phyloP scores from a whole-genome alignment of 2,888 invertebrate species.

The Cosmopolites sordidus region DNA sequence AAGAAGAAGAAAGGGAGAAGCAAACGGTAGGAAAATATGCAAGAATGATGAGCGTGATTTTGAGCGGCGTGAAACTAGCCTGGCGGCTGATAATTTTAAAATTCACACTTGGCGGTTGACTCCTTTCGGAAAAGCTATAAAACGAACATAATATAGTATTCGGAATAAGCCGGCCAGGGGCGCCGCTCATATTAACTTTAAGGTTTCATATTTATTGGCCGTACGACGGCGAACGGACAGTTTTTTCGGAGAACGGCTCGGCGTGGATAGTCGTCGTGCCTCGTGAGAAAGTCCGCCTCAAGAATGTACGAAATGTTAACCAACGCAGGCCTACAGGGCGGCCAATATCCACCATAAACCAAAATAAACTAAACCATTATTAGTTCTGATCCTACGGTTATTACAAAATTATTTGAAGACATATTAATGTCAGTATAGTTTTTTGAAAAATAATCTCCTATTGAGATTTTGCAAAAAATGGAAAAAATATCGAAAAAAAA shows the following conservation, averaged over 20 bases:
- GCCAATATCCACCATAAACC: too few species aligned
- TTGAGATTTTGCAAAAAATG: too few species aligned
- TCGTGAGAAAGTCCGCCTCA: conserved; percentile 25
- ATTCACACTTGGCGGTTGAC: conserved; percentile 16
- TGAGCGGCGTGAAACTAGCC: too few species aligned
- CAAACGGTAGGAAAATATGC: too few species aligned
- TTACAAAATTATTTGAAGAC: too few species aligned
- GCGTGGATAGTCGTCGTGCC: conserved; percentile 17
- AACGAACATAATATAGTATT: conserved; percentile 19
- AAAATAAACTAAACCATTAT: too few species aligned
- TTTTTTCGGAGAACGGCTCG: conserved; percentile 25
- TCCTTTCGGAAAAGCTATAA: conserved; percentile 22
- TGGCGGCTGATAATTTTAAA: conserved; percentile 7
- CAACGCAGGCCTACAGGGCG: background rate
- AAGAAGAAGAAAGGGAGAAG: too few species aligned
- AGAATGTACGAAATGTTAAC: conserved; percentile 28
- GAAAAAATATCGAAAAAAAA: too few species aligned
- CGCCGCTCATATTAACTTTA: conserved; percentile 20
- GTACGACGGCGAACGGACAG: conserved; percentile 11
- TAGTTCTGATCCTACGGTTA: too few species aligned
- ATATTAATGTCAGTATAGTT: too few species aligned
- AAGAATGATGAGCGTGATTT: too few species aligned
- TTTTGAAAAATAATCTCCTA: too few species aligned
- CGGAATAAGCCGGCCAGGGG: conserved; percentile 17
- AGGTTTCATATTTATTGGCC: conserved; percentile 23